Base-by-base conservation (phyloP, 1,140 invertebrate species). In the Oryzaephilus surinamensis region DNA sequence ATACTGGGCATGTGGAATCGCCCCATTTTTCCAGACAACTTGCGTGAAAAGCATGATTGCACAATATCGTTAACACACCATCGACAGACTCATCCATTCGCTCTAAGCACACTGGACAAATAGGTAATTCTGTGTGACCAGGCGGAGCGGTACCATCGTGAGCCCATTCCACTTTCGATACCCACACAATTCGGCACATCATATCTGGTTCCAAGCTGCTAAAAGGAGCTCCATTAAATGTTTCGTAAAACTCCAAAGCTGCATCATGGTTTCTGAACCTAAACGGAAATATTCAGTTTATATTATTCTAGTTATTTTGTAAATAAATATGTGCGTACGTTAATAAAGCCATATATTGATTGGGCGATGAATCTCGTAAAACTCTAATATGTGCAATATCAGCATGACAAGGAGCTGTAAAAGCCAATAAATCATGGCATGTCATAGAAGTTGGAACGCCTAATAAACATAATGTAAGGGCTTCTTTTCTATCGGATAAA, bases 21-120 rank as follows among this genome's bases (percentile, higher is more conserved):
- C 85, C 81, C 94, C 96, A 99, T 62, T 97, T 86, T 35, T 86
- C 77, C 18, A 99, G 67, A 65, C 96, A 99, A 48, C 79, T 79
- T 11, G 86, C 81, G 67, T 99, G 97, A 65, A 98, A 99, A 0
- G 92, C 84, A 67, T 99, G 97, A 68, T 98, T 97, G 60, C 97
- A 99, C 19, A 99, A 71, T 55, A 99, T 96, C 4, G 94, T 98
- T 36, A 99, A 69, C 46, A 99, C 84, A 2, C 94, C 93, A 64
- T 98, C 94, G 1, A 97, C 88, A 45, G 87, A 92, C 65, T 98
- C 94, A 65, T 99, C 94, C 93, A 92, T 97, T 51, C 92, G 76
- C 64, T 99, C 96, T 58, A 94, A 62, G 61, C 94, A 97, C 11
- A 97, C 92, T 5, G 95, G 88, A 67, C 97, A 99, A 3, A 86